Base-by-base conservation (phyloP, 1,140 invertebrate genomes). In the Heterodera carotae region DNA sequence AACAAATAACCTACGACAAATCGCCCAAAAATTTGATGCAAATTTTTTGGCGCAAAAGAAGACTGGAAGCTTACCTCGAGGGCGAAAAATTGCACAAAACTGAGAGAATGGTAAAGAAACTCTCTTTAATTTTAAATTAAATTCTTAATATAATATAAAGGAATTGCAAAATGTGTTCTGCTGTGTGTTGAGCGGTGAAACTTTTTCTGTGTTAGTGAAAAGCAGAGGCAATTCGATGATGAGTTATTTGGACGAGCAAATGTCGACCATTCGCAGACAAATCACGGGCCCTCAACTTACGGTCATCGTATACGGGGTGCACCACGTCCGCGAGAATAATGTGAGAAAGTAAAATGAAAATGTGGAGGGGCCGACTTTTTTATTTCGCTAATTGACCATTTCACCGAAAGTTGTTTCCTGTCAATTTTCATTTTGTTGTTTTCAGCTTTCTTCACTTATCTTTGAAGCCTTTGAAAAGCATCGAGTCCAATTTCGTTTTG, bases 401-500 rank as follows among this genome's bases (percentile, higher is more conserved):
- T n/a, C n/a, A n/a, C n/a, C n/a, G 0, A 0, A 43, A 43, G 12
- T 43, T 6, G 39, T 12, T 22, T 53, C 10, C 15, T 22, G 18
- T 1, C 48, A 25, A 12, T 7, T 53, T 69, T 69, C 8, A 36
- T 62, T 64, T 27, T 48, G n/a, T 5, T 39, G 29, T 64, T 75
- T 85, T 81, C 67, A 84, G 83, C 29, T 86, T n/a, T 75, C 75
- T 53, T 34, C 64, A 29, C 27, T 70, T 22, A 48, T 79, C 27
- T 75, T 84, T n/a, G 75, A 78, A 33, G 66, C 76, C 18, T 84
- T 81, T 43, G 83, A 84, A 67, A 36, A 56, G 39, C 59, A 74
- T 48, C 84, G 84, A 31, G 67, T 59, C 22, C 83, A 84, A 76
- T 56, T 84, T 48, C 74, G 84, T 18, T 82, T 84, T 27, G 64